Evolutionary conservation across 2,113 vertebrate genomes (phyloP).

Genomic region (Campylomormyrus tamandua): DNA sequence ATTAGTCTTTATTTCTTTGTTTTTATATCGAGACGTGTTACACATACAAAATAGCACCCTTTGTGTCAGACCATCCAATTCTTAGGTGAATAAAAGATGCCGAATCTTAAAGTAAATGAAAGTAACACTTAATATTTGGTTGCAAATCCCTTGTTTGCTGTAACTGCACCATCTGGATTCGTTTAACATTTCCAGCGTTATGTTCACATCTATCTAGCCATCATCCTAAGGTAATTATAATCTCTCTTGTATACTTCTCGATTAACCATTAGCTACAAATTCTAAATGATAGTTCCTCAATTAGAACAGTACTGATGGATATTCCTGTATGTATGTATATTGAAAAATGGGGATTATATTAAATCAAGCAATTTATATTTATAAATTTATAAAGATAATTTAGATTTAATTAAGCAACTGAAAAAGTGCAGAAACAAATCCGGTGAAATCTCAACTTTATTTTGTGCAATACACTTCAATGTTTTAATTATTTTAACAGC

Average conservation of each 20-base stretch:
- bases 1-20: neutral
- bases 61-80: neutral
- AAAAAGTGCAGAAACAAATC: neutral
- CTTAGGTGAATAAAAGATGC: neutral
- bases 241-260: neutral
- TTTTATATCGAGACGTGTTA: neutral
- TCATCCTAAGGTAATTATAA: neutral
- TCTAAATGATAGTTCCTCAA: neutral
- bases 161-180: neutral
- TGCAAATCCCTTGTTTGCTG: neutral
- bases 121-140: neutral
- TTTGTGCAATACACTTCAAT: conserved; percentile 58
- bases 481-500: conserved; percentile 47
- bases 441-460: conserved; percentile 51
- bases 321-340: neutral
- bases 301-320: neutral
- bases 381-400: neutral
- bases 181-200: neutral
- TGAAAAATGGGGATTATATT: neutral
- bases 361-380: neutral
- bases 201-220: neutral
- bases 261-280: neutral
- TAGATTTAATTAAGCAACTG: neutral
- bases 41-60: neutral
- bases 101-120: neutral